These are phyloP conservation scores for Hexactinellida sp. DNA, from an alignment of 37 sponge, comb jelly and placozoan species.

Conservation along the genomic window DNA sequence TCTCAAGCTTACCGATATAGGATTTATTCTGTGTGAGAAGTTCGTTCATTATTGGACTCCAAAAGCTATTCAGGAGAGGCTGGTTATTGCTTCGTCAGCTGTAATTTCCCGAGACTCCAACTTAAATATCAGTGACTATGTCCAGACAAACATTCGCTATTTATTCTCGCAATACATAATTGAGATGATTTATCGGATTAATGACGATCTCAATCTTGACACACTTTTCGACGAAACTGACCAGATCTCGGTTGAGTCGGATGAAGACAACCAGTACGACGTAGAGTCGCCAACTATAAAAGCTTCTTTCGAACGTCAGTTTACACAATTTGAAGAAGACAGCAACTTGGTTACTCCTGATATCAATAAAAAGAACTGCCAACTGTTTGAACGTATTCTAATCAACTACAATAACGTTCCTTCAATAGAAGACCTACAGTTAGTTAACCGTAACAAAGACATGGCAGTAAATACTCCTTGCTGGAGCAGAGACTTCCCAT, in stretches of 20 bases:
- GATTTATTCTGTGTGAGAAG: neutral
- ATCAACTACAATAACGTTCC: neutral
- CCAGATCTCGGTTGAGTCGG: neutral
- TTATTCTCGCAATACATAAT: constrained; percentile 14
- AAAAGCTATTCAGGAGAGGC: neutral
- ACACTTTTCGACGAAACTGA: neutral
- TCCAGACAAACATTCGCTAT: neutral
- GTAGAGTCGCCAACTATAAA: neutral
- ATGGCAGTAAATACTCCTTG: neutral
- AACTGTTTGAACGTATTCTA: neutral
- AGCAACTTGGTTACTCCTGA: neutral
- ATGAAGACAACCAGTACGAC: neutral
- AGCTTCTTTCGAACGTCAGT: neutral
- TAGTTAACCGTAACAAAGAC: constrained; percentile 15
- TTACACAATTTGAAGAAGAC: neutral
- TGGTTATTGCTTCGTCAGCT: neutral
- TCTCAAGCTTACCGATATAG: neutral
- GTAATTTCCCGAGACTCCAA: constrained; percentile 2
- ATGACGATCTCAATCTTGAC: neutral
- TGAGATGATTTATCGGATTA: constrained; percentile 3
- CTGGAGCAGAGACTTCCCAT: constrained; percentile 7
- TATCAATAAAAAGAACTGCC: neutral
- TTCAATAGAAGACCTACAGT: neutral
- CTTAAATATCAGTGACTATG: constrained; percentile 15
- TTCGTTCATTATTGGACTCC: constrained; percentile 4